Evolutionary conservation across 2,888 invertebrate genomes (phyloP), one percentile per base, ranked within the genome.

Genomic region (Glaucopsyche alexis): DNA sequence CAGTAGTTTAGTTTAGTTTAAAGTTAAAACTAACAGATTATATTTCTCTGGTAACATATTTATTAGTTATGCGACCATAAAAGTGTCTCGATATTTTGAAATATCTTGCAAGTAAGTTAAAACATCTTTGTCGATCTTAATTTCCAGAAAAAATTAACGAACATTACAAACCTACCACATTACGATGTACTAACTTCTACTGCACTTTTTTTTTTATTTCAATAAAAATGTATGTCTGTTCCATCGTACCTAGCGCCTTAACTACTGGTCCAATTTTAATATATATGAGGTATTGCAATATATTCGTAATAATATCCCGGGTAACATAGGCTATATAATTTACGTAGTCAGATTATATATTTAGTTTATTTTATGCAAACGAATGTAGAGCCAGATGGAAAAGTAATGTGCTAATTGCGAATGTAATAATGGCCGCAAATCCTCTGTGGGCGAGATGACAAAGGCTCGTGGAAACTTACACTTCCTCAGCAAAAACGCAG

Each of bases 31-130:
- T 29, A 29, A 29, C 29, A 29, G 3, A 3, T 29, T 4, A 1
- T 29, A 29, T 29, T 29, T 29, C 29, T 29, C 29, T 29, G 2
- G 29, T 29, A 14, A 14, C 1, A 49, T 49, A 45, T 45, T 45
- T 45, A 9, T 45, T 7, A 45, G 64, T 64, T 64, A 1, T 38
- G 14, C 64, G 13, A 38, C 64, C 40, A 40, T 42, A 66, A 42
- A n/a, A 66, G 45, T 64, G 64, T 19, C 45, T 66, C 45, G 42
- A 45, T 66, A 66, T 45, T 66, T 38, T 13, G 11, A 29, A 29
- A 29, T 64, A 64, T 64, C 29, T 64, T 29, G 19, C 29, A 7
- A n/a, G 7, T 52, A 52, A 29, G 29, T 29, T 52, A n/a, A 16
- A 52, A 52, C 52, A 52, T 16, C 52, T 16, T 16, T 52, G 52